phyloP scores from a whole-genome alignment of 2,888 invertebrate genomes.

The Clivina fossor region DNA sequence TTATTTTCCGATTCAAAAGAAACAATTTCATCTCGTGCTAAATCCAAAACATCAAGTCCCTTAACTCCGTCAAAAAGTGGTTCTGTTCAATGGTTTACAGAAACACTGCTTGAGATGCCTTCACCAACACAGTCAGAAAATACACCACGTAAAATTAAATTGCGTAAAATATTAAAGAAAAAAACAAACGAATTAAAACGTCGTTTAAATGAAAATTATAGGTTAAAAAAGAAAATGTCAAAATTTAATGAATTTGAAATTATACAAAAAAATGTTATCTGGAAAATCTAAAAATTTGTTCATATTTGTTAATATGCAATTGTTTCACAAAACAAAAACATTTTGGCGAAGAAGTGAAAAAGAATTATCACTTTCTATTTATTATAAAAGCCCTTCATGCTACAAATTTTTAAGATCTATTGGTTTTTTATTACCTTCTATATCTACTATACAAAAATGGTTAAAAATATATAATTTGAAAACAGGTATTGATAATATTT shows the following conservation, averaged over 20 bases:
- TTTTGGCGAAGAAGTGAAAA: conserved; percentile 11
- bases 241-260: conserved; percentile 5
- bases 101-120: too few relatives aligned
- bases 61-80: too few relatives aligned
- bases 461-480: conserved; percentile 17
- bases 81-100: too few relatives aligned
- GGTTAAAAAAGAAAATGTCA: background rate
- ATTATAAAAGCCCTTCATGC: conserved; percentile 16
- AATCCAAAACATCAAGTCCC: too few relatives aligned
- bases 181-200: conserved; percentile 1
- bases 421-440: conserved; percentile 7
- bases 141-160: background rate
- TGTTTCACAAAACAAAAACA: conserved; percentile 9
- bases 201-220: background rate
- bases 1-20: too few relatives aligned
- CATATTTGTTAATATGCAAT: conserved; percentile 14
- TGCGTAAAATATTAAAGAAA: background rate
- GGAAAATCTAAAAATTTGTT: background rate
- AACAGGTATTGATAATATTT: conserved; percentile 9
- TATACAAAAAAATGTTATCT: background rate
- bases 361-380: conserved; percentile 12
- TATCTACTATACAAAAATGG: conserved; percentile 13
- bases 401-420: conserved; percentile 11
- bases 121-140: background rate
- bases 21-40: too few relatives aligned